These are phyloP conservation scores for Agelaius tricolor DNA, from an alignment of 2,113 vertebrate genomes.

Conservation along the genomic window DNA sequence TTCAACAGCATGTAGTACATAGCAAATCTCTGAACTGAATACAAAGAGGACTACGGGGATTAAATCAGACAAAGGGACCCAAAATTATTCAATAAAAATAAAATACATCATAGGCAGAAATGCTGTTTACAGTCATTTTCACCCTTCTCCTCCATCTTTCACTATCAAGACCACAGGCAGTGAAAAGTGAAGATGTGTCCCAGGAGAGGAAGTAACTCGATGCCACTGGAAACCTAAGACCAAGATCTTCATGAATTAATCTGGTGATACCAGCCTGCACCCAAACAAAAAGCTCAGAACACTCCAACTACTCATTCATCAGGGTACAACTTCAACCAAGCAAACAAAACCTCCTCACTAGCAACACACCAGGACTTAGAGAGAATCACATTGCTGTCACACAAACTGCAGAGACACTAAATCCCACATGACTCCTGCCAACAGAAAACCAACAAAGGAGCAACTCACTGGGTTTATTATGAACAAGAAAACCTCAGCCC, in stretches of 20 bases:
- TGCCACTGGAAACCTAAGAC: background rate
- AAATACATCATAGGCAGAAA: background rate
- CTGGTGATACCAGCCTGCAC: background rate
- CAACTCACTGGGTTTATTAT: background rate
- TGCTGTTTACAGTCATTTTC: background rate
- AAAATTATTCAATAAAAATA: background rate
- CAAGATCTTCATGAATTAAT: background rate
- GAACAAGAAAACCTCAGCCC: background rate
- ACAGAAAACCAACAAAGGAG: background rate
- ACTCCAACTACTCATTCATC: background rate
- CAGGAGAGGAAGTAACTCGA: background rate
- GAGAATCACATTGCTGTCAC: background rate
- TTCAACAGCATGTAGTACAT: background rate
- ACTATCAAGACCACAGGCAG: background rate
- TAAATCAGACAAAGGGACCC: background rate
- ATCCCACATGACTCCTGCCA: background rate
- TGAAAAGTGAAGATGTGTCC: background rate
- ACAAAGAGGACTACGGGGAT: background rate
- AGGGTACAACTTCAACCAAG: background rate
- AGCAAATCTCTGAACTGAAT: background rate
- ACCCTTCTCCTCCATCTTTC: background rate
- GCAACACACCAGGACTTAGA: background rate
- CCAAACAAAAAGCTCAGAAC: background rate
- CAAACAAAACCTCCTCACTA: background rate
- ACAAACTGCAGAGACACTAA: background rate